These are phyloP conservation scores for Hystrix cristata DNA, from an alignment of 2,113 vertebrate species.

Conservation along the genomic window DNA sequence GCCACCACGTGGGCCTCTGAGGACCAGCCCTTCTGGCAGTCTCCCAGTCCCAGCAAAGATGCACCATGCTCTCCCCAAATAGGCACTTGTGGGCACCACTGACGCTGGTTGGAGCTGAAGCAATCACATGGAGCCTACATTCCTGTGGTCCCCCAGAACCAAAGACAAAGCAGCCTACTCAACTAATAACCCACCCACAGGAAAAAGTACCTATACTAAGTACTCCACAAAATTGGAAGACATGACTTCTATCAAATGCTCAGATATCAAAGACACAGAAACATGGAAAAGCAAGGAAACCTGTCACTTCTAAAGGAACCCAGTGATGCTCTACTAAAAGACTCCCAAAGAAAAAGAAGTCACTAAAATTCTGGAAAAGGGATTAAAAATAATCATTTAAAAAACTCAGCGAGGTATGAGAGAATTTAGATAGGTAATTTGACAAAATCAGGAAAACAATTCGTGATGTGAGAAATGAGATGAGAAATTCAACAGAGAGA, in stretches of 20 bases:
- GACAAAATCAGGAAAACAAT: neutral
- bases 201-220: neutral
- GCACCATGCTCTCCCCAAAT: no score
- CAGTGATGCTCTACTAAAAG: neutral
- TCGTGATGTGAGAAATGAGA: neutral
- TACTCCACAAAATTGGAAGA: neutral
- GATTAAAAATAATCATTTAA: neutral
- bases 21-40: no score
- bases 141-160: neutral
- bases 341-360: neutral
- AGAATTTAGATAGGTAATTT: neutral
- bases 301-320: neutral
- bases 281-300: neutral
- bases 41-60: neutral
- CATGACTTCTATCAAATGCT: neutral
- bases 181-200: neutral
- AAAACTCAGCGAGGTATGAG: neutral
- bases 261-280: neutral
- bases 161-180: neutral
- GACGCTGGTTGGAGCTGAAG: neutral
- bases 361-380: neutral
- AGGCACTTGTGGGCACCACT: neutral
- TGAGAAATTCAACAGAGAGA: neutral
- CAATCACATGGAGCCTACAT: neutral
- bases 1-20: neutral